Evolutionary conservation across 2,888 invertebrate genomes (phyloP).

Genomic region (Agapostemon virescens): DNA sequence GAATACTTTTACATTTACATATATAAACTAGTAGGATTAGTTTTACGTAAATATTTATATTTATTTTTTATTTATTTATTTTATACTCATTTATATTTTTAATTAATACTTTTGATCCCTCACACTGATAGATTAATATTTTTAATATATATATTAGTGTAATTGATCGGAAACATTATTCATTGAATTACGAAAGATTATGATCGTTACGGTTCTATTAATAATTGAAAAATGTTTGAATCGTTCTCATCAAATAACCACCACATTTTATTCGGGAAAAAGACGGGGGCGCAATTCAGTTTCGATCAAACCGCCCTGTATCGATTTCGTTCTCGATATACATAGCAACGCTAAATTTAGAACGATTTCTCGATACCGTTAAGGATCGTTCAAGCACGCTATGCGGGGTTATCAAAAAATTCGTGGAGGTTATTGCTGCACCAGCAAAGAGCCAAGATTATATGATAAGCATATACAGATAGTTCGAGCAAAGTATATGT

Average conservation of each 20-base stretch:
- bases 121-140: no score
- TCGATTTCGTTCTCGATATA: slow-evolving; percentile 27
- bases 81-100: no score
- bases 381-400: slow-evolving; percentile 29
- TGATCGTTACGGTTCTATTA: no score
- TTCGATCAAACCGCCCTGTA: slow-evolving; percentile 9
- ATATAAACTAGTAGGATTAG: no score
- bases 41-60: no score
- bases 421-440: slow-evolving; percentile 32
- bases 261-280: neutral
- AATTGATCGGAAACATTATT: no score
- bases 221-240: no score
- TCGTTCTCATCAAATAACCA: neutral
- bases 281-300: neutral
- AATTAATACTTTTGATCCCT: no score
- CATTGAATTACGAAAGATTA: no score
- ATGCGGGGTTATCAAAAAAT: slow-evolving; percentile 37
- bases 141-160: no score
- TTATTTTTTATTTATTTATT: no score
- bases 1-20: no score
- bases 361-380: slow-evolving; percentile 22
- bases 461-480: slow-evolving; percentile 17
- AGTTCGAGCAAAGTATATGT: neutral
- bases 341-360: slow-evolving; percentile 26
- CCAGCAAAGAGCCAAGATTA: slow-evolving; percentile 29